A percentile compares a stretch with the other conserved stretches of the same genome.
phyloP scores from a whole-genome alignment of 2,888 invertebrate genomes.

The Nasonia oneida region DNA sequence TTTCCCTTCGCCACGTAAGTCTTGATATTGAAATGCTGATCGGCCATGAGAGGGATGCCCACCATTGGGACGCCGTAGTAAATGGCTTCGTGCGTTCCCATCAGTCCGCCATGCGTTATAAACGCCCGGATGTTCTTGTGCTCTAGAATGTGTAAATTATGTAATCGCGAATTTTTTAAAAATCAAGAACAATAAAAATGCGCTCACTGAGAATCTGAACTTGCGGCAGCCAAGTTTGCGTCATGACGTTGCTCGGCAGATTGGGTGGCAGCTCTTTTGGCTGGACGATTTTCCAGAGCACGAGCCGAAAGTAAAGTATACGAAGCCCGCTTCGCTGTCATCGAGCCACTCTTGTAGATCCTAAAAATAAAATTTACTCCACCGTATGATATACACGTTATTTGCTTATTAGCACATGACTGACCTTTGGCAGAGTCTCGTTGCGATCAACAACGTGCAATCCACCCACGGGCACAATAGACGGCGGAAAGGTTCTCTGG shows the following conservation, averaged over 20 bases:
- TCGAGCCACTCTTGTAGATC: slow-evolving; percentile 74
- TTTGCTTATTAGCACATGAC: not conserved
- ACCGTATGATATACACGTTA: no score
- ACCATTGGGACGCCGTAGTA: slow-evolving; percentile 69
- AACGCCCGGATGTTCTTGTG: slow-evolving; percentile 71
- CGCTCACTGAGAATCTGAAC: slow-evolving; percentile 69
- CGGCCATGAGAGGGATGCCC: slow-evolving; percentile 69
- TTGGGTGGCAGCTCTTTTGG: slow-evolving; percentile 70
- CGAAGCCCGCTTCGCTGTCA: slow-evolving; percentile 70
- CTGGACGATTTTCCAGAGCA: slow-evolving; percentile 72
- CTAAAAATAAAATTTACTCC: slow-evolving; percentile 61
- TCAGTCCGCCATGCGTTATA: slow-evolving; percentile 70
- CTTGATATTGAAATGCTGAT: slow-evolving; percentile 70
- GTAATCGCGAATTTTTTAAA: no score
- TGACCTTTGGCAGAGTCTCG: slow-evolving; percentile 53
- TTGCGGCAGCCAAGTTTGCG: slow-evolving; percentile 72
- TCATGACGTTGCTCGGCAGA: slow-evolving; percentile 74
- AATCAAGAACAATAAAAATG: no score
- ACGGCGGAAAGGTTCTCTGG: slow-evolving; percentile 79
- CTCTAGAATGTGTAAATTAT: slow-evolving; percentile 65
- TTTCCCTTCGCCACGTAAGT: slow-evolving; percentile 65
- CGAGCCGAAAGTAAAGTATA: slow-evolving; percentile 75
- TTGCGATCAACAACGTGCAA: slow-evolving; percentile 75
- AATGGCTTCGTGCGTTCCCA: slow-evolving; percentile 69
- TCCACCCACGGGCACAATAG: slow-evolving; percentile 81